These are phyloP conservation scores for Oceanites oceanicus DNA, from an alignment of 2,113 vertebrate species.

Conservation along the genomic window DNA sequence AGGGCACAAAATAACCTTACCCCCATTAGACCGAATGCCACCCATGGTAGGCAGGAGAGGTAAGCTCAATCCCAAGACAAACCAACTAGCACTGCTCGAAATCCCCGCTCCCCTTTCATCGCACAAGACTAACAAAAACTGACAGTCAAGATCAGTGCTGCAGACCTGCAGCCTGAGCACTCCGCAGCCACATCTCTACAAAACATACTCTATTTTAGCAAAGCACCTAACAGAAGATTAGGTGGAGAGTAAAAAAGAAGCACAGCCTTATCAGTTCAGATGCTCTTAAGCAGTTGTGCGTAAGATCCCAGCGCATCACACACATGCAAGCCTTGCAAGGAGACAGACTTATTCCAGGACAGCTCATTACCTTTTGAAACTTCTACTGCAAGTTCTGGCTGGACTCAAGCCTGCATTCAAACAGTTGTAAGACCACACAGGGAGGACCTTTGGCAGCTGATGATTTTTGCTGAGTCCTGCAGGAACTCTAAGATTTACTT, in stretches of 20 bases:
- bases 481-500: neutral
- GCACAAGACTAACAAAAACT: neutral
- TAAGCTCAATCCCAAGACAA: rapidly evolving
- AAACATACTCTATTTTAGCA: neutral
- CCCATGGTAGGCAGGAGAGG: neutral
- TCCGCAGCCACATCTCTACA: rapidly evolving
- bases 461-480: neutral
- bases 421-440: neutral
- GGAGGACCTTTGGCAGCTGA: neutral
- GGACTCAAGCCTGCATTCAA: neutral
- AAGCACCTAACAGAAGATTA: neutral
- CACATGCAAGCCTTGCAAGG: neutral
- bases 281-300: neutral
- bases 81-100: neutral
- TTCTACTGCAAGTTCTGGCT: neutral
- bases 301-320: neutral
- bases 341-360: neutral
- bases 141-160: neutral
- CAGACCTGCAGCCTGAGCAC: neutral
- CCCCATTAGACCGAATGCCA: too few species aligned
- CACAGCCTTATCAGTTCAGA: neutral
- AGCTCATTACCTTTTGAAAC: neutral
- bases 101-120: too few species aligned
- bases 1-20: neutral
- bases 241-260: neutral